These are phyloP conservation scores for Chauna torquata DNA, from an alignment of 2,113 vertebrate genomes.

Conservation along the genomic window DNA sequence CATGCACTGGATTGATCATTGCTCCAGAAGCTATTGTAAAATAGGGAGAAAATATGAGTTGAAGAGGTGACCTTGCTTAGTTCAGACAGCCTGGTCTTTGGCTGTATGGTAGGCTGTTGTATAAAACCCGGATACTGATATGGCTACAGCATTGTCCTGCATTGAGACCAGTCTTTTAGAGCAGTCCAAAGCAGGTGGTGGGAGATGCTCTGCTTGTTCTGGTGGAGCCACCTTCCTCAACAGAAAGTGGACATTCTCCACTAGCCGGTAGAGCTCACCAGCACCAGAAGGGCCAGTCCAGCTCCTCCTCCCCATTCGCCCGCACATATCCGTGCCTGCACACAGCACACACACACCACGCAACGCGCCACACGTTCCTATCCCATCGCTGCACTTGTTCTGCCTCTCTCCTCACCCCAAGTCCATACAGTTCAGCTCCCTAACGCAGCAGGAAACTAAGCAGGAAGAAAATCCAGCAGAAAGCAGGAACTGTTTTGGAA, in stretches of 20 bases:
- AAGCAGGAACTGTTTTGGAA: neutral
- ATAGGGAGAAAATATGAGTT: neutral
- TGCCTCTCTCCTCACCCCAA: neutral
- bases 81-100: neutral
- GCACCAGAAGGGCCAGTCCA: neutral
- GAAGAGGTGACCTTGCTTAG: neutral
- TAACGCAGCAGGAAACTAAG: neutral
- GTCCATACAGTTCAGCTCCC: neutral
- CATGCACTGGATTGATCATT: neutral
- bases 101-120: neutral
- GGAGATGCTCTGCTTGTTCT: neutral
- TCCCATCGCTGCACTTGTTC: neutral
- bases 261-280: neutral
- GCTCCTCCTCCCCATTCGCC: neutral
- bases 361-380: accelerated
- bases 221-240: neutral
- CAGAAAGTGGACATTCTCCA: neutral
- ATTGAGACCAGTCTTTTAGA: neutral
- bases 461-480: neutral
- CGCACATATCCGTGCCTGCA: accelerated
- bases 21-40: neutral
- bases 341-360: accelerated
- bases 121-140: neutral
- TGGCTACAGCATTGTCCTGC: neutral
- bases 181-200: neutral